These are phyloP conservation scores for Drosophila silvestris DNA, from an alignment of 2,888 invertebrate species.

Conservation along the genomic window DNA sequence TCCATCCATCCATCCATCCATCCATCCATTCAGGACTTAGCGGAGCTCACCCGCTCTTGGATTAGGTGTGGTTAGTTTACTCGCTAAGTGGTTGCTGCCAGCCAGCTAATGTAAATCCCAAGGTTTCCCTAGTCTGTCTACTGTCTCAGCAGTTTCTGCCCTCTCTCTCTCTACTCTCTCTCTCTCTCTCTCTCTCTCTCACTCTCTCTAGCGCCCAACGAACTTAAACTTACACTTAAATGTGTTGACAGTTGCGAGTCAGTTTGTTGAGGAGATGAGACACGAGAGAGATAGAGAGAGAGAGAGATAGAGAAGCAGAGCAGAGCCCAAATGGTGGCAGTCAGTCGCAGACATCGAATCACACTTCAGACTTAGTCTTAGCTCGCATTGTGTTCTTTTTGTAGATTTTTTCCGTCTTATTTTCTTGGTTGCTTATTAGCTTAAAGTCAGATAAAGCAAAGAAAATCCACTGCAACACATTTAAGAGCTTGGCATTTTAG, in stretches of 20 bases:
- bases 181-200: not conserved
- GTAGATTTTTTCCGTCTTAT: not conserved
- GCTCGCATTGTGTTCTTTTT: not conserved
- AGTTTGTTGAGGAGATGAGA: not conserved
- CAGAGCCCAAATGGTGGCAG: not conserved
- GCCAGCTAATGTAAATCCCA: conserved; percentile 51
- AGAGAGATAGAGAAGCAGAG: not conserved
- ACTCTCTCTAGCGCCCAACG: conserved; percentile 29
- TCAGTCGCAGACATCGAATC: not conserved
- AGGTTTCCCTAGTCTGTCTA: conserved; percentile 44
- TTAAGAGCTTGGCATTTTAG: not conserved
- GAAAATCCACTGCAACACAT: not conserved
- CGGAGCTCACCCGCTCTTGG: conserved; percentile 23
- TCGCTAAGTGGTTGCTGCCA: conserved; percentile 71
- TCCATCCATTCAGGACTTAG: not conserved
- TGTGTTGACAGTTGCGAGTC: conserved; percentile 37
- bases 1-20: not conserved
- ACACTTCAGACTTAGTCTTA: not conserved
- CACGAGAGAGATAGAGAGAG: too few relatives aligned
- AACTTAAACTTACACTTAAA: conserved; percentile 16
- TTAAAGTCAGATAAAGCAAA: not conserved
- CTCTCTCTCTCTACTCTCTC: not conserved
- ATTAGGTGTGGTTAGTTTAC: conserved; percentile 76
- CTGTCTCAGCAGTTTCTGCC: not conserved
- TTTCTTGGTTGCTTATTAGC: not conserved